Base-by-base conservation (phyloP, 2,113 vertebrate species). In the Hippocampus barbouri region DNA sequence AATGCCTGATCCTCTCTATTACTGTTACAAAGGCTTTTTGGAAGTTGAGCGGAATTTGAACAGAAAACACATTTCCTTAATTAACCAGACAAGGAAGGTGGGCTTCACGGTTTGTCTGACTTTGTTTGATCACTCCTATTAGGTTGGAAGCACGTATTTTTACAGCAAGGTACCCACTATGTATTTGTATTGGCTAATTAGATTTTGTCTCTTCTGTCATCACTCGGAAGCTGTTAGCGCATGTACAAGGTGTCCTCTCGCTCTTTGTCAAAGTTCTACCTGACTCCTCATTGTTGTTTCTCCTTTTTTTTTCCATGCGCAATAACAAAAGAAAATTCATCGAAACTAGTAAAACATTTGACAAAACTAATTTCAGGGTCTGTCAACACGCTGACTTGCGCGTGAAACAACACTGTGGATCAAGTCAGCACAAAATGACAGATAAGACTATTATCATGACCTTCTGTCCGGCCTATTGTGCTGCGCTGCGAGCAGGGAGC, bases 291-390 rank as follows among this genome's bases (percentile, higher is more conserved):
- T 65, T 74, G 27, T 67, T 23, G 47, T 66, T 67, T 75, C 25
- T 38, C 62, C 16, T 49, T 68, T 75, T 61, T 34, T 27, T n/a
- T 43, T 11, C 21, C 56, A 10, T 16, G 20, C 21, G 47, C 40
- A 65, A 74, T 72, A 73, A 83, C 63, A 66, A 79, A 77, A 68
- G 49, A 72, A 5, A 82, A 76, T 77, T 76, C 59, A 63, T 71
- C 68, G 45, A 70, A 85, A 80, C 56, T 75, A 79, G 43, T 18
- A 73, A 51, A 73, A 53, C 69, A 79, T 76, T 76, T 62, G 69
- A 85, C 79, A 70, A 85, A 84, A 80, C 78, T 83, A 68, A 87
- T 87, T 88, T 73, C 74, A 70, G 72, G 57, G 56, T 68, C 66
- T 85, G 81, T 86, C 81, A 84, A 74, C 67, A 62, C 0, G 34